These are phyloP conservation scores for Hipposideros larvatus DNA, from an alignment of 2,797 vertebrate species.

Conservation along the genomic window DNA sequence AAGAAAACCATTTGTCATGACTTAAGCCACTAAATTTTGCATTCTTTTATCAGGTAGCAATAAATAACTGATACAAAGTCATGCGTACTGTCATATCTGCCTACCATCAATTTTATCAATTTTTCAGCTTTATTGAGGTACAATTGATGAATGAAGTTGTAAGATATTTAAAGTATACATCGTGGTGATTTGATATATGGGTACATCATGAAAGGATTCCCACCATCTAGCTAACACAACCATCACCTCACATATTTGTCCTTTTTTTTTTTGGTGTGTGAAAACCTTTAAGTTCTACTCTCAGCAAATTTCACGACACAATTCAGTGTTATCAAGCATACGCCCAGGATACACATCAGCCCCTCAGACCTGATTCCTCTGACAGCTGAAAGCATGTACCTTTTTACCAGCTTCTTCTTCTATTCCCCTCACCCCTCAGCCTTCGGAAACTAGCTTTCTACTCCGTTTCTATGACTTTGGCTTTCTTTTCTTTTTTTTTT, in stretches of 20 bases:
- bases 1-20: neutral
- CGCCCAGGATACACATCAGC: neutral
- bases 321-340: neutral
- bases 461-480: neutral
- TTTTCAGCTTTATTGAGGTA: neutral
- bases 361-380: neutral
- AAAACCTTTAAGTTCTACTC: neutral
- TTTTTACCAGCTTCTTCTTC: neutral
- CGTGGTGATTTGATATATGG: neutral
- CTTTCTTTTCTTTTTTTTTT: neutral
- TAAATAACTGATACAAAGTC: neutral
- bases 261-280: neutral
- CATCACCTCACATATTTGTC: neutral
- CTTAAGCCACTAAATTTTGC: neutral
- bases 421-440: neutral
- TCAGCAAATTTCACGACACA: neutral
- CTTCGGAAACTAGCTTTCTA: neutral
- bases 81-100: neutral
- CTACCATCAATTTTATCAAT: neutral
- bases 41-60: neutral
- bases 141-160: neutral
- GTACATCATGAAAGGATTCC: neutral
- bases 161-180: neutral
- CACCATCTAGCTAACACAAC: neutral
- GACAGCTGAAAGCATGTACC: neutral